Conservation (phyloP, 1,140 invertebrate species). For the Drosophila aff. region DNA sequence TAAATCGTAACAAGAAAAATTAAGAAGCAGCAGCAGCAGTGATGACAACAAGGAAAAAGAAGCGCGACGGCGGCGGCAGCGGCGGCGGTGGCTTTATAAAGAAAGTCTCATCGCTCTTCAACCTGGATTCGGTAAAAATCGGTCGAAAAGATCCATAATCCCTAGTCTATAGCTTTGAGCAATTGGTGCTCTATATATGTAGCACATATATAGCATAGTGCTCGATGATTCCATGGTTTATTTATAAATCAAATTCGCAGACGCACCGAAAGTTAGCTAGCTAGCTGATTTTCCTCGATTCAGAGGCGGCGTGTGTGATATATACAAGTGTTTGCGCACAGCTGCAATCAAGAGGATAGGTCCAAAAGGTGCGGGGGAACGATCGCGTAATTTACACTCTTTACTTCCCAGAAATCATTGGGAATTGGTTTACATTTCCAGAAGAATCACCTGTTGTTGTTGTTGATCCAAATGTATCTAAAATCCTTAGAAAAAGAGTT, state of each 20-base stretch:
- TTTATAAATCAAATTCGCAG: conserved; percentile 75
- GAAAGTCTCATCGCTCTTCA: conserved; percentile 94
- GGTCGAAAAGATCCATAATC: conserved; percentile 6
- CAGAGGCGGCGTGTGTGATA: conserved; percentile 4
- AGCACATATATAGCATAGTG: conserved; percentile 18
- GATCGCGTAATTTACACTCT: neutral
- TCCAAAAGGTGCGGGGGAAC: neutral
- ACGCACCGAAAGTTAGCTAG: conserved; percentile 40
- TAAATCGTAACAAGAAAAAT: conserved; percentile 3
- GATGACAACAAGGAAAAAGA: conserved; percentile 92
- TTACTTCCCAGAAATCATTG: neutral
- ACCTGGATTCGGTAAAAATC: conserved; percentile 91
- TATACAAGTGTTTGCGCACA: conserved; percentile 35
- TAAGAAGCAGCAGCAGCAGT: conserved; percentile 7
- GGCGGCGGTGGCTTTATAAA: conserved; percentile 89
- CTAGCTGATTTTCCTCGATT: conserved; percentile 34
- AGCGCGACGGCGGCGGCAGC: conserved; percentile 88
- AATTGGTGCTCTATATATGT: conserved; percentile 22
- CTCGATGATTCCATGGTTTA: conserved; percentile 84
- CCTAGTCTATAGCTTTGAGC: conserved; percentile 26
- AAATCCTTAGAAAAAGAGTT: no score
- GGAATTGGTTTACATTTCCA: neutral
- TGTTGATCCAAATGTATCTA: no score
- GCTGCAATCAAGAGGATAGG: conserved; percentile 10
- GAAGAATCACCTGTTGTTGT: neutral